Base-by-base conservation (phyloP, 2,113 vertebrate species). In the Cyphomyrus plagiostoma region DNA sequence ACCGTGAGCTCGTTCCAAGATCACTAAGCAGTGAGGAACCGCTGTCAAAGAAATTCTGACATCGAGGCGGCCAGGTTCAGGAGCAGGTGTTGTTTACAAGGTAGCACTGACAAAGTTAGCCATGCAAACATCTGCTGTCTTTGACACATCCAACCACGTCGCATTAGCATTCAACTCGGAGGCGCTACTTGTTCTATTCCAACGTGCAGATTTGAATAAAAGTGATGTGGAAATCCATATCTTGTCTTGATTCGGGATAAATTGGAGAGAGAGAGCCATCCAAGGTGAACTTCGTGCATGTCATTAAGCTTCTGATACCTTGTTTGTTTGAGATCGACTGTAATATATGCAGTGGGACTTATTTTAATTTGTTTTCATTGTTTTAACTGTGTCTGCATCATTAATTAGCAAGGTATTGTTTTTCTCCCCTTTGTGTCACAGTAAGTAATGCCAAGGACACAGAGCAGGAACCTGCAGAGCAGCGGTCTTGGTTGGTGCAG, bases 41-140 rank as follows among this genome's bases (percentile, higher is more conserved):
- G 30, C n/a, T 30, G 85, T 35, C 30, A 66, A 19, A 35, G 58
- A 46, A 45, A 89, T 89, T 85, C 11, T 52, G 80, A 42, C 26
- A 39, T 21, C 13, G 85, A 53, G 30, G 19, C 50, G n/a, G 49
- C 19, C 62, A 35, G 35, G 35, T 35, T 35, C 35, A 35, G 88
- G 89, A 90, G 91, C 93, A 92, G 93, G 90, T 92, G 92, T 89
- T 91, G 90, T 91, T 92, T 92, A 92, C 91, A 89, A 66, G 88
- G 50, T 77, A 50, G 45, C 49, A 88, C 91, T 83, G 90, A 86
- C 88, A 89, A 90, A 26, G 84, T 56, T 90, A 89, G 86, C 74
- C 86, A 70, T 53, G 91, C 89, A 92, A 92, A 89, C 92, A 92
- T 91, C 91, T 91, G 92, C 89, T 87, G n/a, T 42, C 35, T 35